Percentiles rank a stretch among this genome's conserved stretches.
Conservation (phyloP, 1,140 invertebrate genomes). For the Conopomorpha cramerella region DNA sequence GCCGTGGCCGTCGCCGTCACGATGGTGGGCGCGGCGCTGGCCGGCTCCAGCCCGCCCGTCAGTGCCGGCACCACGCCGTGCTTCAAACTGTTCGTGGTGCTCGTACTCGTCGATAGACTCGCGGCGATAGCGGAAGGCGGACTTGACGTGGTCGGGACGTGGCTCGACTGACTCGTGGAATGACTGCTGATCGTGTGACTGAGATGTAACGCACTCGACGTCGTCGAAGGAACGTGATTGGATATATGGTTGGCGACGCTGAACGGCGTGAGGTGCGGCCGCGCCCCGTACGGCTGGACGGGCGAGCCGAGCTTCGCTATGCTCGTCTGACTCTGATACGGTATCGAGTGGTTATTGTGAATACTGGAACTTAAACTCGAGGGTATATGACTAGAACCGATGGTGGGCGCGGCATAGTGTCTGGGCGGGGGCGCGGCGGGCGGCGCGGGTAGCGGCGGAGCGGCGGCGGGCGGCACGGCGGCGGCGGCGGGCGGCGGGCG, state of each 20-base stretch:
- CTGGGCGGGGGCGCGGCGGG: constrained; percentile 37
- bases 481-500: constrained; percentile 40
- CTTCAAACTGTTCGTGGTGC: too few relatives aligned
- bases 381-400: constrained; percentile 55
- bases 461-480: constrained; percentile 24
- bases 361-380: constrained; percentile 50
- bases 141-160: too few relatives aligned
- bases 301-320: constrained; percentile 51
- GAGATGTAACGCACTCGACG: neutral
- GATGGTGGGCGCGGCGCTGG: constrained; percentile 26
- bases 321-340: constrained; percentile 46
- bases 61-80: too few relatives aligned
- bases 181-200: too few relatives aligned
- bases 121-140: too few relatives aligned
- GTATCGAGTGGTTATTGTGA: constrained; percentile 37
- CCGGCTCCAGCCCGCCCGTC: too few relatives aligned
- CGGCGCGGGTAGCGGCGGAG: constrained; percentile 42
- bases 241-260: constrained; percentile 40
- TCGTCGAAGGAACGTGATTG: constrained; percentile 27
- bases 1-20: constrained; percentile 23
- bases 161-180: too few relatives aligned
- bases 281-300: constrained; percentile 27
- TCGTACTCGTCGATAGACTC: constrained; percentile 27
- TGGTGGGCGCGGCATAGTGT: constrained; percentile 31
- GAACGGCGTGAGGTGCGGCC: constrained; percentile 42